A percentile compares a stretch with the other conserved stretches of the same genome.
These are phyloP conservation scores for Conopomorpha cramerella DNA, from an alignment of 1,140 invertebrate species.

Conservation along the genomic window DNA sequence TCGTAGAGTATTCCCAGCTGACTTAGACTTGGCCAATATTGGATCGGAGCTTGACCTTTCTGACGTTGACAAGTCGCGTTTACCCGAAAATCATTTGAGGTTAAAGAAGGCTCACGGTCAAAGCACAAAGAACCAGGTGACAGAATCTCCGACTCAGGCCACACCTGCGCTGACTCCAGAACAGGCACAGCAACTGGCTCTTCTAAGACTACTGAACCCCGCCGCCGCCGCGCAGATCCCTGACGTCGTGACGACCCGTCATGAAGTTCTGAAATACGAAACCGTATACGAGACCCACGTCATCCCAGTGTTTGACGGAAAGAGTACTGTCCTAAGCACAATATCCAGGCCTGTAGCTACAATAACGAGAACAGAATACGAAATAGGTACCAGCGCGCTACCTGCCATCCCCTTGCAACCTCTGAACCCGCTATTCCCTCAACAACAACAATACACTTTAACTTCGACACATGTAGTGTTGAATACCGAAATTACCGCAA, in stretches of 20 bases:
- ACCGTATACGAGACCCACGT: slow-evolving; percentile 82
- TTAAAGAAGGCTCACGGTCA: slow-evolving; percentile 65
- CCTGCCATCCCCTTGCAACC: slow-evolving; percentile 59
- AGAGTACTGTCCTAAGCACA: slow-evolving; percentile 75
- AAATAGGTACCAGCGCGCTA: slow-evolving; percentile 73
- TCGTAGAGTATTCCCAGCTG: slow-evolving; percentile 65
- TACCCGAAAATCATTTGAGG: slow-evolving; percentile 60
- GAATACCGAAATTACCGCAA: slow-evolving; percentile 78
- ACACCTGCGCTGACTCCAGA: slow-evolving; percentile 67
- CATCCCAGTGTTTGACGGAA: slow-evolving; percentile 75
- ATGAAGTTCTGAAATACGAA: slow-evolving; percentile 74
- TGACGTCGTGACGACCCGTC: slow-evolving; percentile 76
- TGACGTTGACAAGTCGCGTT: slow-evolving; percentile 68
- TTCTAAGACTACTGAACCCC: slow-evolving; percentile 73
- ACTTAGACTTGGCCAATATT: slow-evolving; percentile 68
- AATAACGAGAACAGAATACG: slow-evolving; percentile 75
- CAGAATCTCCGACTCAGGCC: slow-evolving; percentile 37
- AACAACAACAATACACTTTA: slow-evolving; percentile 72
- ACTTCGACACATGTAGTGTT: slow-evolving; percentile 82
- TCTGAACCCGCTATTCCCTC: slow-evolving; percentile 57
- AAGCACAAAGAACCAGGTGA: slow-evolving; percentile 52
- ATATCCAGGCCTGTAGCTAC: slow-evolving; percentile 76
- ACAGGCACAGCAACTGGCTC: slow-evolving; percentile 74
- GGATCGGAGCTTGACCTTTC: slow-evolving; percentile 72
- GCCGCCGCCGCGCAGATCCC: slow-evolving; percentile 64